Conservation (phyloP, 1,140 invertebrate species). For the Manduca sexta region DNA sequence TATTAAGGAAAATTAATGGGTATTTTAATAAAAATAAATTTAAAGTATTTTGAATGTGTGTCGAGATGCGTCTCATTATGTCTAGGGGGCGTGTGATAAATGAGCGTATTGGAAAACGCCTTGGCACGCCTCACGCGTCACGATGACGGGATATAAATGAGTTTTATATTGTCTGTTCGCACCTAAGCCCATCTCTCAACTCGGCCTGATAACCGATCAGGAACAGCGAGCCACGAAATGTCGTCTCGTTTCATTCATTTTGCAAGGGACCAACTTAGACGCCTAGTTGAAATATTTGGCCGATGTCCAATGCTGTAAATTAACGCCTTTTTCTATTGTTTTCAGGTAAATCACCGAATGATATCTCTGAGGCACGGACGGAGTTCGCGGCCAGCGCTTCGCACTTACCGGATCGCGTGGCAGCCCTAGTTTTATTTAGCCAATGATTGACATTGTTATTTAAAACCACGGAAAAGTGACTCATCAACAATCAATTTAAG, state of each 20-base stretch:
- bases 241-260: conserved; percentile 59
- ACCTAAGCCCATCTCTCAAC: conserved; percentile 54
- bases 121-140: conserved; percentile 59
- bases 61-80: conserved; percentile 62
- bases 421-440: no score
- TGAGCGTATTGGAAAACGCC: conserved; percentile 65
- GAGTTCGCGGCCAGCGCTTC: conserved; percentile 11
- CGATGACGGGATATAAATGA: conserved; percentile 65
- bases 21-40: conserved; percentile 40
- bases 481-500: no score
- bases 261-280: conserved; percentile 61
- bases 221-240: conserved; percentile 38
- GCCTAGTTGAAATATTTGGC: conserved; percentile 67
- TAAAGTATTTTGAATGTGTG: conserved; percentile 47
- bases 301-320: conserved; percentile 60
- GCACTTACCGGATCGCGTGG: no score
- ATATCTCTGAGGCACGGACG: conserved; percentile 32
- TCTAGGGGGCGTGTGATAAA: conserved; percentile 58
- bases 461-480: no score
- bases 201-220: conserved; percentile 50
- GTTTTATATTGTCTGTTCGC: conserved; percentile 66
- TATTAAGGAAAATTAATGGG: conserved; percentile 22
- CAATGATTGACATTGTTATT: no score
- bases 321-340: conserved; percentile 66
- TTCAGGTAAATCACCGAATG: conserved; percentile 69